phyloP scores from a whole-genome alignment of 2,113 vertebrate genomes.

The Nothobranchius kuhntae region DNA sequence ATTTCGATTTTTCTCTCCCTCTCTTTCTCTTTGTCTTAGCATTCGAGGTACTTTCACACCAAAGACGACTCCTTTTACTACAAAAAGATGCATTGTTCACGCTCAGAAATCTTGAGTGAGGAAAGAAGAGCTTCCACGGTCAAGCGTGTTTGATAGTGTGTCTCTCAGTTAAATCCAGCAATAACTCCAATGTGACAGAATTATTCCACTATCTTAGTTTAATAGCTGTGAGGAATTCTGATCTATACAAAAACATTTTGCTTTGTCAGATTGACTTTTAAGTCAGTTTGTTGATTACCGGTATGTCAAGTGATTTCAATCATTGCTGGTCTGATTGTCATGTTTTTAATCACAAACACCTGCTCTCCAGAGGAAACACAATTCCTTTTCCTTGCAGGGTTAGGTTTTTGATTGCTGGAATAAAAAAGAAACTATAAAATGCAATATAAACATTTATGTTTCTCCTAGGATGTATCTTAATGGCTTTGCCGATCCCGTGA shows the following conservation, averaged over 20 bases:
- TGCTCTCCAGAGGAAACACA: background rate
- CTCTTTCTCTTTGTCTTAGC: slow-evolving; percentile 19
- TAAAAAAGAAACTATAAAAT: background rate
- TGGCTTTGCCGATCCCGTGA: background rate
- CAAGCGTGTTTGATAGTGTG: slow-evolving; percentile 16
- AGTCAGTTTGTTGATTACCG: slow-evolving; percentile 2
- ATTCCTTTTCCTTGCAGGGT: background rate
- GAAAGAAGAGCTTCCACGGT: slow-evolving; percentile 20
- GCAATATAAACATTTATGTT: background rate
- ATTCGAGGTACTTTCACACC: slow-evolving; percentile 44
- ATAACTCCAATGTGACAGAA: slow-evolving; percentile 31
- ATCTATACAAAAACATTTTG: background rate
- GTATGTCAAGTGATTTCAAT: background rate
- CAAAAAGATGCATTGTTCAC: slow-evolving; percentile 13
- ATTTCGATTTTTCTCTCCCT: slow-evolving; percentile 12
- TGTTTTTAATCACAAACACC: background rate
- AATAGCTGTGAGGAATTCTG: slow-evolving; percentile 16
- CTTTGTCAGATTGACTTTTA: slow-evolving; percentile 7
- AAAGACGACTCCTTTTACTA: slow-evolving; percentile 20
- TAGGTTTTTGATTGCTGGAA: background rate
- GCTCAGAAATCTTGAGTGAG: slow-evolving; percentile 26
- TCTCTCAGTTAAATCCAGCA: slow-evolving; percentile 33
- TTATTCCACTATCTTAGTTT: slow-evolving; percentile 32
- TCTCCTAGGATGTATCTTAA: background rate
- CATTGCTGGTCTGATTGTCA: background rate